These are phyloP conservation scores for Sylvia atricapilla DNA, from an alignment of 2,113 vertebrate genomes.

Conservation along the genomic window DNA sequence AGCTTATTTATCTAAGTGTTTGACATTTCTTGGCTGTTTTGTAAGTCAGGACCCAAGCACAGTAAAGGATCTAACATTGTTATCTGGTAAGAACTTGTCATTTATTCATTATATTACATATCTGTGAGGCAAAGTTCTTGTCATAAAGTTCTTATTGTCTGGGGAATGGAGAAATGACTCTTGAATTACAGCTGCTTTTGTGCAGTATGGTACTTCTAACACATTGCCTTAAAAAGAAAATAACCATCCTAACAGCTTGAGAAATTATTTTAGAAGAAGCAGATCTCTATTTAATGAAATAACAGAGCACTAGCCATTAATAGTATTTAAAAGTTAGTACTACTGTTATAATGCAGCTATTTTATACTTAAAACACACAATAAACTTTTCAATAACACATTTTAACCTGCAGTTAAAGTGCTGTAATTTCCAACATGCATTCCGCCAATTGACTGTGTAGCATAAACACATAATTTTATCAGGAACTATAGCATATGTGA, in stretches of 20 bases:
- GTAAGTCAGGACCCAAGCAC: not conserved
- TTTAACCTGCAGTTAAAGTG: not conserved
- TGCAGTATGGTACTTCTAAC: not conserved
- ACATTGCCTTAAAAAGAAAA: not conserved
- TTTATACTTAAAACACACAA: not conserved
- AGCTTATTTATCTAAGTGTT: not conserved
- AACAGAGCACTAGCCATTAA: not conserved
- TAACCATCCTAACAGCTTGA: not conserved
- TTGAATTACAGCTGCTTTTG: not conserved
- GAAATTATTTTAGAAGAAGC: not conserved
- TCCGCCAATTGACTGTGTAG: not conserved
- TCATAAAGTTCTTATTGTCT: not conserved
- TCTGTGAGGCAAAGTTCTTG: not conserved
- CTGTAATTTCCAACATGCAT: not conserved
- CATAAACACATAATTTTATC: not conserved
- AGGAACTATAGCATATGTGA: not conserved
- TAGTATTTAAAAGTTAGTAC: not conserved
- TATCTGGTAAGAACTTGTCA: not conserved
- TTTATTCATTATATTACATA: not conserved
- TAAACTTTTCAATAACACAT: not conserved
- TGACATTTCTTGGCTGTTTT: not conserved
- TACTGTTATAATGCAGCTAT: not conserved
- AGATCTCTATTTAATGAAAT: not conserved
- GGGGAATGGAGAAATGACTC: not conserved
- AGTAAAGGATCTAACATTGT: not conserved